These are phyloP conservation scores for Melanotaenia duboulayi DNA, from an alignment of 2,113 vertebrate species.

Conservation along the genomic window DNA sequence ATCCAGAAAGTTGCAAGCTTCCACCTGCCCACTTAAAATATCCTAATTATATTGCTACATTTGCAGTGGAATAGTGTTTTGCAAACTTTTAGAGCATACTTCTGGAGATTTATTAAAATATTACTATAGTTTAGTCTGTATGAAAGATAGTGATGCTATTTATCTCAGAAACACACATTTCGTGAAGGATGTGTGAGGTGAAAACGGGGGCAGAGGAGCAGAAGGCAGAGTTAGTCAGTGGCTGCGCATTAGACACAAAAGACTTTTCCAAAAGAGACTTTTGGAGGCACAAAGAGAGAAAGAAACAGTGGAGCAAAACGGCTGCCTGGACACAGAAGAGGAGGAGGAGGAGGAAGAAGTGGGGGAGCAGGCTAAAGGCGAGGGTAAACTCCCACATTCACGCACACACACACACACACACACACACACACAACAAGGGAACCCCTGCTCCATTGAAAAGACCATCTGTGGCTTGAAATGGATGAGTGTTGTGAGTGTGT, in stretches of 20 bases:
- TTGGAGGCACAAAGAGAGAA: constrained; percentile 83
- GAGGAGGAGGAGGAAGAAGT: constrained; percentile 47
- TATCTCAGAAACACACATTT: background rate
- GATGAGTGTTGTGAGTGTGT: constrained; percentile 77
- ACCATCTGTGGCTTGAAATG: constrained; percentile 88
- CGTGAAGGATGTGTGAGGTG: constrained; percentile 62
- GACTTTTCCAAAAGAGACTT: constrained; percentile 71
- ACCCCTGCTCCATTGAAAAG: constrained; percentile 81
- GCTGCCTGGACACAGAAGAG: constrained; percentile 74
- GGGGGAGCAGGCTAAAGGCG: constrained; percentile 54
- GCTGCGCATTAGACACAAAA: constrained; percentile 76
- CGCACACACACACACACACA: no score
- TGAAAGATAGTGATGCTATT: constrained; percentile 11
- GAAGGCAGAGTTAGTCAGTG: constrained; percentile 76
- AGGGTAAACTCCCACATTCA: constrained; percentile 77
- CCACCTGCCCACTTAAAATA: background rate
- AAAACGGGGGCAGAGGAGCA: constrained; percentile 79
- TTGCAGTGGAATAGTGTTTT: background rate
- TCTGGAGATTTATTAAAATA: background rate
- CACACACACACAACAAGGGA: constrained; percentile 70
- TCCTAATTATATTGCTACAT: background rate
- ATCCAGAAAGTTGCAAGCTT: background rate
- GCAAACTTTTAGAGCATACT: background rate
- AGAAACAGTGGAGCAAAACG: constrained; percentile 79
- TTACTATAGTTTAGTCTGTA: background rate